A percentile compares a stretch with the other conserved stretches of the same genome.
These are phyloP conservation scores for Chrysocyon brachyurus DNA, from an alignment of 2,797 vertebrate species.

Conservation along the genomic window DNA sequence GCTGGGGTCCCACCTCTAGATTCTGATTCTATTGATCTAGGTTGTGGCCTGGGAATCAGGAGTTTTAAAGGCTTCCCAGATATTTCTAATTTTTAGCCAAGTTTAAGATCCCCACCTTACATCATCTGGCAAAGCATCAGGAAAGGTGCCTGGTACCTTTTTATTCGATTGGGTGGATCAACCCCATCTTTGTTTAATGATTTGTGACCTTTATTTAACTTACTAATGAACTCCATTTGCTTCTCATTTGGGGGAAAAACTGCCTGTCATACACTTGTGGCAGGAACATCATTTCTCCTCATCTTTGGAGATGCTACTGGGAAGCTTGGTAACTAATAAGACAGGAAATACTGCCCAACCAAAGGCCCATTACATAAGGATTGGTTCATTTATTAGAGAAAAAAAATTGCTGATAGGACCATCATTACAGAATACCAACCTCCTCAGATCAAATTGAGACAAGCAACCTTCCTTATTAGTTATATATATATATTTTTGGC, in stretches of 20 bases:
- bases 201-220: conserved; percentile 79
- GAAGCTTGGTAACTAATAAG: conserved; percentile 62
- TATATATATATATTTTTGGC: neutral
- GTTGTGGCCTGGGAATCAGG: neutral
- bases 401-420: neutral
- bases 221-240: conserved; percentile 64
- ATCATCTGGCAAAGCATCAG: neutral
- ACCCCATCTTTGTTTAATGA: conserved; percentile 41
- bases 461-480: neutral
- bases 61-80: neutral
- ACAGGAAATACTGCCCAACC: conserved; percentile 55
- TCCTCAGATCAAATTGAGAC: neutral
- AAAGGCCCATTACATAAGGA: conserved; percentile 20
- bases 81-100: neutral
- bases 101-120: neutral
- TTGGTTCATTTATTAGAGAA: conserved; percentile 61
- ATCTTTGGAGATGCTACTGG: conserved; percentile 34
- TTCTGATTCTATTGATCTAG: neutral
- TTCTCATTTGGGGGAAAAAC: conserved; percentile 72
- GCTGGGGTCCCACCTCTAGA: neutral
- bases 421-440: conserved; percentile 6
- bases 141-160: neutral
- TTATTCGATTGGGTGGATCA: neutral
- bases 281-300: conserved; percentile 68
- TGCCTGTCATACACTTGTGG: conserved; percentile 61